phyloP scores from a whole-genome alignment of 2,888 invertebrate species.

The Dynastes hyllus region DNA sequence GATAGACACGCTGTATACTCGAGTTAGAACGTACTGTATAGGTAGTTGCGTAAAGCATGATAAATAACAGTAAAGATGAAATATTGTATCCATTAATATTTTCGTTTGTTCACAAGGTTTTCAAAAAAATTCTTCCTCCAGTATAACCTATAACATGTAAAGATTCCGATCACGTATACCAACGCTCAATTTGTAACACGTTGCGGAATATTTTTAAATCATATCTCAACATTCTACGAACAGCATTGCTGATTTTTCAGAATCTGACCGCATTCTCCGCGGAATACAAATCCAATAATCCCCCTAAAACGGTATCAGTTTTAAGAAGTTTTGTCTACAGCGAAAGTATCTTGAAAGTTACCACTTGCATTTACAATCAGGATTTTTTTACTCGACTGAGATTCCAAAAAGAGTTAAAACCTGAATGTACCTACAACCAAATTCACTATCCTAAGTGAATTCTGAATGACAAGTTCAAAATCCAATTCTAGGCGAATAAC shows the following conservation, averaged over 20 bases:
- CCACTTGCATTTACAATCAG: no score
- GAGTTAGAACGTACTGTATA: neutral
- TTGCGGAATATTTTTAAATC: slow-evolving; percentile 24
- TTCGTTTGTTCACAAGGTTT: neutral
- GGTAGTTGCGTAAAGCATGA: neutral
- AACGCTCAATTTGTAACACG: slow-evolving; percentile 24
- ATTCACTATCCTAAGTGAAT: no score
- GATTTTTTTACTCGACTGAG: no score
- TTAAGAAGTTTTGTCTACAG: neutral
- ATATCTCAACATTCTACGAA: slow-evolving; percentile 32
- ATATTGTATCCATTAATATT: neutral
- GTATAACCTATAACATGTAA: neutral
- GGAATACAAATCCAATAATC: slow-evolving; percentile 23
- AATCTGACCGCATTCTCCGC: slow-evolving; percentile 25
- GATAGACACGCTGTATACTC: no score
- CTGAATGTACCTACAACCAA: no score
- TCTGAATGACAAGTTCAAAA: no score
- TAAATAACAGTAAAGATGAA: neutral
- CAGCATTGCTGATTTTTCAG: slow-evolving; percentile 10
- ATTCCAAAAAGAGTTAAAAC: no score
- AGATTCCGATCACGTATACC: slow-evolving; percentile 4
- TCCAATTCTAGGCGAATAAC: no score
- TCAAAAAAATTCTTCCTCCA: neutral
- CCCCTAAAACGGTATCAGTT: slow-evolving; percentile 9
- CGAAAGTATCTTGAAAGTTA: neutral